Percentiles rank a stretch among this genome's conserved stretches.
These are phyloP conservation scores for Ramazzottius varieornatus DNA, from an alignment of 2,888 invertebrate species.

Conservation along the genomic window DNA sequence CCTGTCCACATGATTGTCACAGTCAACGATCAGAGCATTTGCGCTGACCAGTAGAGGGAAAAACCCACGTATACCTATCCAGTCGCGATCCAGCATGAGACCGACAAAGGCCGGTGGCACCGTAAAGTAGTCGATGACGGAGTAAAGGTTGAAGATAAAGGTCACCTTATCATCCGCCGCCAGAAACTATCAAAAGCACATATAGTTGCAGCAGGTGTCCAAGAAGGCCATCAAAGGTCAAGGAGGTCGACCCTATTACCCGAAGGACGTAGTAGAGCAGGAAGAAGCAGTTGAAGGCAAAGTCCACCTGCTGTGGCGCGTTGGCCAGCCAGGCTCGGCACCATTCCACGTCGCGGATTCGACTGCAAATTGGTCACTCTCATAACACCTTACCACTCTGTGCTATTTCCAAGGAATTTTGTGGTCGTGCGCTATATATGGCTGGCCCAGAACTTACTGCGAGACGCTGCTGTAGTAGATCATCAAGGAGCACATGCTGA, in stretches of 20 bases:
- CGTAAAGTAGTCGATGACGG: constrained; percentile 13
- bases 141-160: constrained; percentile 12
- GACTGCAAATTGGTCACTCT: background rate
- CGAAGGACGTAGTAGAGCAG: constrained; percentile 11
- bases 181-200: constrained; percentile 9
- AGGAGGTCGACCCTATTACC: too few relatives aligned
- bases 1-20: constrained; percentile 7
- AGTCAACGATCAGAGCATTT: background rate
- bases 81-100: constrained; percentile 11
- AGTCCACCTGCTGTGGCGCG: constrained; percentile 10
- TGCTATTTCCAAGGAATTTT: background rate
- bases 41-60: too few relatives aligned
- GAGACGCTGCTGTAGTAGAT: constrained; percentile 1
- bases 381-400: background rate
- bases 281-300: constrained; percentile 12
- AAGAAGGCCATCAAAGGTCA: background rate
- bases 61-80: constrained; percentile 13
- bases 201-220: background rate
- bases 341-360: constrained; percentile 6
- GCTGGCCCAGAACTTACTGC: background rate
- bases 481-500: background rate
- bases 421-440: background rate
- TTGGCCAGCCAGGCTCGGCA: constrained; percentile 7
- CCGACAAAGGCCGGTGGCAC: constrained; percentile 12
- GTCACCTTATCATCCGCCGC: constrained; percentile 12